These are phyloP conservation scores for Rhynchopsitta pachyrhyncha DNA, from an alignment of 2,113 vertebrate genomes.

Conservation along the genomic window DNA sequence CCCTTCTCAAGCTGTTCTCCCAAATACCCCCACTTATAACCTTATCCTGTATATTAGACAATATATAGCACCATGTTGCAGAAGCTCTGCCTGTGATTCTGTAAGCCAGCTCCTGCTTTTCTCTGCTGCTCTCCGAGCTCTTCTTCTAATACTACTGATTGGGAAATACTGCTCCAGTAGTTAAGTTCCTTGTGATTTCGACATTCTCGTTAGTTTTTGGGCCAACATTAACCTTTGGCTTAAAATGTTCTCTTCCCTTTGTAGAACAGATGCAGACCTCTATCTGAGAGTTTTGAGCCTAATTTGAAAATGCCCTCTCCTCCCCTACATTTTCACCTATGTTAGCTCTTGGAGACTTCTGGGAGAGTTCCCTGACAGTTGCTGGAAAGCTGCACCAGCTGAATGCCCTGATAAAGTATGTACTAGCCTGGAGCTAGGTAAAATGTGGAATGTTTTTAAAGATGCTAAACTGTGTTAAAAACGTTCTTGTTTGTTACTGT, in stretches of 20 bases:
- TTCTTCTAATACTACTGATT: background rate
- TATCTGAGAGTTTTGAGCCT: background rate
- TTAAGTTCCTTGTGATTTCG: background rate
- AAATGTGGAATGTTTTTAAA: background rate
- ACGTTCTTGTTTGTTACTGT: background rate
- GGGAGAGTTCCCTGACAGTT: background rate
- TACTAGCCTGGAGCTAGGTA: accelerated
- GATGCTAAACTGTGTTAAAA: background rate
- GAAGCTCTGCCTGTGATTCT: background rate
- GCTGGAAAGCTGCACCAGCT: background rate
- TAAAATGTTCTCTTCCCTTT: background rate
- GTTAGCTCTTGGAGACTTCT: background rate
- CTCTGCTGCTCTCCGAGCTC: background rate
- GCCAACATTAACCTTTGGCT: background rate
- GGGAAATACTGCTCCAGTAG: background rate
- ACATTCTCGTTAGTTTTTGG: background rate
- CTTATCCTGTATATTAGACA: background rate
- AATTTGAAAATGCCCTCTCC: background rate
- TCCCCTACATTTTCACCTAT: background rate
- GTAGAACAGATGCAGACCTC: background rate
- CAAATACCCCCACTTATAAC: background rate
- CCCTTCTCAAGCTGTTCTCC: background rate
- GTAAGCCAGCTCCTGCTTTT: background rate
- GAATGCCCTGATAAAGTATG: background rate
- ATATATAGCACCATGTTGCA: constrained; percentile 1